Base-by-base conservation (phyloP, 2,888 invertebrate species). In the Cheiracanthium punctorium region DNA sequence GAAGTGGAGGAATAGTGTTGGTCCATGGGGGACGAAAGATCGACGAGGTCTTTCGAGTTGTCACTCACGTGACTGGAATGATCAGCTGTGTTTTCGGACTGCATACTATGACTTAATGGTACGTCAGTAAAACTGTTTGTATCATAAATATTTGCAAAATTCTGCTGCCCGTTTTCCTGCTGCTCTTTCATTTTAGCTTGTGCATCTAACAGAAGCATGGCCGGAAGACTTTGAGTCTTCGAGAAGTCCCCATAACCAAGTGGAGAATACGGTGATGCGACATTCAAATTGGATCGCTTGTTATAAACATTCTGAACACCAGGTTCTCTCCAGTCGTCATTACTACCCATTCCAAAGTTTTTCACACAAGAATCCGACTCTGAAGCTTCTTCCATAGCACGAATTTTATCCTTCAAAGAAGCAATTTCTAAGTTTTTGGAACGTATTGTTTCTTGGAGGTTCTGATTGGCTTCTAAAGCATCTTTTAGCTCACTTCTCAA, bases 141-240 rank as follows among this genome's bases (percentile, higher is more conserved):
- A n/a, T 81, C 80, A 17, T 77, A 87, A 12, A 73, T 69, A 37
- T 81, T 76, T 29, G 30, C 29, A 30, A 41, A 87, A 58, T 58
- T 29, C 20, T 71, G 65, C 14, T 29, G 73, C 5, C 41, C 70
- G n/a, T 70, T 37, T 28, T 73, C 72, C 30, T 80, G 80, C 30
- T 85, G 73, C 41, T 71, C 74, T 41, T 79, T 32, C 64, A 65
- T 75, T 10, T 72, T 72, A n/a, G n/a, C 37, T 80, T 72, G 65
- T n/a, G 71, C 64, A n/a, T 72, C 81, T 30, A 67, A 14, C 14
- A 76, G 48, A 24, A 81, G 67, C 65, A 72, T 81, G 32, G 86
- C 86, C 12, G 81, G 87, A 67, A 87, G 81, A 87, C 87, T 87
- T 77, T 87, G 86, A 7, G 86, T 87, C 73, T 87, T 87, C 20